Conservation (phyloP, 2,797 vertebrate species). For the Oceanodroma leucorhoa region DNA sequence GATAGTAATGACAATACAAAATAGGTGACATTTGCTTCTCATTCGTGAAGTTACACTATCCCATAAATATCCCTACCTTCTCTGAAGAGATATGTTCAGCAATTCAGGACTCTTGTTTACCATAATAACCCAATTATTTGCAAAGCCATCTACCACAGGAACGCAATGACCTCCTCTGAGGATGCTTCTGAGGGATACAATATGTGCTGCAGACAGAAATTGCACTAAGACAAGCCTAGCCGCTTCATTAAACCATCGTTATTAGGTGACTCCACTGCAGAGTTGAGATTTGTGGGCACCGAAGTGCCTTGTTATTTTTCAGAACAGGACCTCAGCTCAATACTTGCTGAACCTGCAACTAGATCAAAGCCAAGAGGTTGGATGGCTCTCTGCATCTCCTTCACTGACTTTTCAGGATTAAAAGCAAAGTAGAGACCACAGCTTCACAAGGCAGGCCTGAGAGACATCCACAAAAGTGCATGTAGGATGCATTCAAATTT, state of each 20-base stretch:
- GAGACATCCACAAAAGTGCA: not conserved
- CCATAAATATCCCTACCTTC: not conserved
- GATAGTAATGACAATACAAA: not conserved
- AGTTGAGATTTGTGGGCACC: not conserved
- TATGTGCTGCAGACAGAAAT: not conserved
- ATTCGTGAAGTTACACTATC: not conserved
- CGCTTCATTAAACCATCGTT: not conserved
- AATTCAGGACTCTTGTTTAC: not conserved
- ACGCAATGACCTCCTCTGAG: not conserved
- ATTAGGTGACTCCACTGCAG: not conserved
- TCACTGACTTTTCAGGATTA: not conserved
- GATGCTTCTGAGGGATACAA: not conserved
- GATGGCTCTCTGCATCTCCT: not conserved
- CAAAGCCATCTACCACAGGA: not conserved
- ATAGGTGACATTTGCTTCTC: not conserved
- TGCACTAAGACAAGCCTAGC: not conserved
- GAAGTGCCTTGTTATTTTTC: not conserved
- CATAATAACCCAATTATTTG: not conserved
- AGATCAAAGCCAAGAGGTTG: not conserved
- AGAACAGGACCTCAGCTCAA: not conserved
- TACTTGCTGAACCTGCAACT: not conserved
- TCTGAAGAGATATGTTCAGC: not conserved
- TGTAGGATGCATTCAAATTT: not conserved
- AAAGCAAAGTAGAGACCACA: not conserved
- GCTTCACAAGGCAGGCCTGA: not conserved